Evolutionary conservation across 2,888 invertebrate species (phyloP).

Genomic region (Drosophila infuscata): DNA sequence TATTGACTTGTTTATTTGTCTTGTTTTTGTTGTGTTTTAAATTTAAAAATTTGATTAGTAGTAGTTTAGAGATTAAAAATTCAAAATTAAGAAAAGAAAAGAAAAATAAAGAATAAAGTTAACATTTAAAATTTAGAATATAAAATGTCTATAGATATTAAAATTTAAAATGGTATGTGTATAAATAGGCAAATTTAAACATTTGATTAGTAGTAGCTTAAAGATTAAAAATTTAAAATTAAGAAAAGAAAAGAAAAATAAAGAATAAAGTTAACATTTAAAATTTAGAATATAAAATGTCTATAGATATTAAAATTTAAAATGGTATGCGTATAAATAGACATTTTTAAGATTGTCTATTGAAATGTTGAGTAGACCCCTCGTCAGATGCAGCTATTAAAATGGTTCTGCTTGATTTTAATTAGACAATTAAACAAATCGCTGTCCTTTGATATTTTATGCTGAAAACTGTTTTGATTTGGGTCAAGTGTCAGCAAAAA

Average conservation of each 20-base stretch:
- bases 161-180: background rate
- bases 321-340: background rate
- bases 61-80: fast-evolving
- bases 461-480: conserved; percentile 53
- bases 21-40: background rate
- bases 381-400: conserved; percentile 34
- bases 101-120: background rate
- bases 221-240: too few relatives aligned
- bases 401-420: conserved; percentile 31
- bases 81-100: too few relatives aligned
- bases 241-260: background rate
- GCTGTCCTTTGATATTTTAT: conserved; percentile 32
- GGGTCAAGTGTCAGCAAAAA: conserved; percentile 60
- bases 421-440: conserved; percentile 51
- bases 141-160: background rate
- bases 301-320: background rate
- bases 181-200: background rate
- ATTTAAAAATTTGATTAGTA: background rate
- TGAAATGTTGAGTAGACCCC: conserved; percentile 9
- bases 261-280: background rate
- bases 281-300: background rate
- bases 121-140: background rate
- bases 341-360: background rate
- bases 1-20: background rate
- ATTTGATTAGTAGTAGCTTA: background rate